phyloP scores from a whole-genome alignment of 2,113 vertebrate species.

The Megaptera novaeangliae region DNA sequence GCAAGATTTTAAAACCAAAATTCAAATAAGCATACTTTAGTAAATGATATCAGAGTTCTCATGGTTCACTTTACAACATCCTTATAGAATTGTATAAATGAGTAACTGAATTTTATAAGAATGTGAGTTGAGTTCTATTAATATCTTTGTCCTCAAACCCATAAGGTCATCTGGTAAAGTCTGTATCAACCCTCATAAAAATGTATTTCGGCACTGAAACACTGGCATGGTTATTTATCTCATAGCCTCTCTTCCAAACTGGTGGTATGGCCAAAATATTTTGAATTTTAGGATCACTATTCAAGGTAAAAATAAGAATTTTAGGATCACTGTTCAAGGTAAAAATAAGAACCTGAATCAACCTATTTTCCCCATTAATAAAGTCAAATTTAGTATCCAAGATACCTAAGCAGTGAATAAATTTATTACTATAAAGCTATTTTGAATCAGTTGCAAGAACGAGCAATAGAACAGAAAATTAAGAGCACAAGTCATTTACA shows the following conservation, averaged over 20 bases:
- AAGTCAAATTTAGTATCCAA: background rate
- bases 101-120: background rate
- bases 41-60: background rate
- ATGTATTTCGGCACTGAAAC: background rate
- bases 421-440: background rate
- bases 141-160: background rate
- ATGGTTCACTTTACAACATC: background rate
- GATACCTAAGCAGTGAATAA: background rate
- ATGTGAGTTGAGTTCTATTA: background rate
- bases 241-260: background rate
- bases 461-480: background rate
- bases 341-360: background rate
- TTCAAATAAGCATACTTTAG: background rate
- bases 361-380: background rate
- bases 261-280: background rate
- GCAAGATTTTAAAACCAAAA: background rate
- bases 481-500: background rate
- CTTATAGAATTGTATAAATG: background rate
- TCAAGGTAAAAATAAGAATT: background rate
- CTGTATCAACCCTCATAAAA: background rate
- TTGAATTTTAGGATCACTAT: background rate
- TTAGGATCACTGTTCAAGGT: background rate
- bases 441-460: background rate
- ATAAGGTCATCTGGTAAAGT: background rate
- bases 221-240: background rate